Conservation (phyloP, 1,140 invertebrate species). For the Temnothorax longispinosus region DNA sequence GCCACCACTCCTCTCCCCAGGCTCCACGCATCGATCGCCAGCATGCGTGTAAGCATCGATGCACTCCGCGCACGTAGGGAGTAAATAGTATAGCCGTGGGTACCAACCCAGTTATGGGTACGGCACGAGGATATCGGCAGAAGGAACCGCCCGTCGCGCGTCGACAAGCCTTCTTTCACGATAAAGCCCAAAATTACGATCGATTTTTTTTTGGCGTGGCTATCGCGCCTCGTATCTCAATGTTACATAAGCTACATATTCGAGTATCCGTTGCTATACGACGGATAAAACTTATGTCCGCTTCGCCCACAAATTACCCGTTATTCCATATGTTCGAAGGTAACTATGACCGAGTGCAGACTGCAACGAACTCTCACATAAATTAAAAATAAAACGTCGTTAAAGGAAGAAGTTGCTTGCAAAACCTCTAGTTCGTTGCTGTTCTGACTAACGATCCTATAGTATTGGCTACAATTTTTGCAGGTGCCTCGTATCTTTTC, state of each 20-base stretch:
- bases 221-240: constrained; percentile 3
- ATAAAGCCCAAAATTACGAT: constrained; percentile 31
- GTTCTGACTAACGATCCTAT: not conserved
- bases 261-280: not conserved
- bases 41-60: constrained; percentile 41
- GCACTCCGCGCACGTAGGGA: constrained; percentile 38
- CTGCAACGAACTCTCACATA: constrained; percentile 10
- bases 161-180: constrained; percentile 1
- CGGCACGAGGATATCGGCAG: constrained; percentile 12
- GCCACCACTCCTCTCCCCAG: not conserved
- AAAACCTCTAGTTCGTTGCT: not conserved
- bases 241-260: not conserved
- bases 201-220: not conserved
- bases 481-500: not conserved
- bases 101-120: constrained; percentile 51
- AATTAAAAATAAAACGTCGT: constrained; percentile 23
- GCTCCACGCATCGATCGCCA: constrained; percentile 16
- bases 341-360: not conserved
- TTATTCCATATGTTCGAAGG: not conserved
- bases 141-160: not conserved
- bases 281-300: not conserved
- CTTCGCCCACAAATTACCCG: not conserved
- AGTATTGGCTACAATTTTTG: not conserved
- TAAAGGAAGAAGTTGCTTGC: not conserved
- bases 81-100: constrained; percentile 32